A percentile compares a stretch with the other conserved stretches of the same genome.
Conservation (phyloP, 30 jellyfish, hydroid and myxozoan species). For the Hydractinia echinata region DNA sequence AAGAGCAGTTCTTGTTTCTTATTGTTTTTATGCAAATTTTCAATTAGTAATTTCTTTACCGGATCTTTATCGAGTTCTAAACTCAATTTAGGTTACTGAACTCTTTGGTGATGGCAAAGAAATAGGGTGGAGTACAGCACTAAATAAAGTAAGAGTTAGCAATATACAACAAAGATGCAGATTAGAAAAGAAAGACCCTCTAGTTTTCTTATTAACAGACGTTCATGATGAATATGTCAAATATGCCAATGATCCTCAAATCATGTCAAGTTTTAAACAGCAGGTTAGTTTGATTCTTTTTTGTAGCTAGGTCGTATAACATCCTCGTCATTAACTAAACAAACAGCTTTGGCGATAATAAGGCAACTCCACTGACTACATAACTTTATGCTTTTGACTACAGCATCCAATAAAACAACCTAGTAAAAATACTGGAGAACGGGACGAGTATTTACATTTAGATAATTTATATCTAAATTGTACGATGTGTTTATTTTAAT, state of each 20-base stretch:
- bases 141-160: slow-evolving; percentile 4
- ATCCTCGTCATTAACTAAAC: too few species aligned
- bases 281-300: not conserved
- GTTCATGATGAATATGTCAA: slow-evolving; percentile 14
- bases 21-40: too few species aligned
- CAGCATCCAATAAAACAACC: too few species aligned
- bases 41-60: not conserved
- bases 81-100: not conserved
- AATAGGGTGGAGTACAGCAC: slow-evolving; percentile 10
- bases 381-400: too few species aligned
- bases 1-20: too few species aligned
- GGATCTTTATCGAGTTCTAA: not conserved
- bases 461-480: too few species aligned
- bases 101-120: slow-evolving; percentile 14
- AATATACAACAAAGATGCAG: not conserved
- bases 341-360: too few species aligned
- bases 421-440: too few species aligned
- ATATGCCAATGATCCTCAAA: slow-evolving; percentile 18
- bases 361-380: too few species aligned
- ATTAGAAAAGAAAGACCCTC: slow-evolving; percentile 20
- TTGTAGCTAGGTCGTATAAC: too few species aligned
- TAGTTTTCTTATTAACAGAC: not conserved
- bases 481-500: too few species aligned
- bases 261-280: slow-evolving; percentile 16
- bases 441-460: too few species aligned